These are phyloP conservation scores for Gymnocheta viridis DNA, from an alignment of 2,888 invertebrate genomes.

Conservation along the genomic window DNA sequence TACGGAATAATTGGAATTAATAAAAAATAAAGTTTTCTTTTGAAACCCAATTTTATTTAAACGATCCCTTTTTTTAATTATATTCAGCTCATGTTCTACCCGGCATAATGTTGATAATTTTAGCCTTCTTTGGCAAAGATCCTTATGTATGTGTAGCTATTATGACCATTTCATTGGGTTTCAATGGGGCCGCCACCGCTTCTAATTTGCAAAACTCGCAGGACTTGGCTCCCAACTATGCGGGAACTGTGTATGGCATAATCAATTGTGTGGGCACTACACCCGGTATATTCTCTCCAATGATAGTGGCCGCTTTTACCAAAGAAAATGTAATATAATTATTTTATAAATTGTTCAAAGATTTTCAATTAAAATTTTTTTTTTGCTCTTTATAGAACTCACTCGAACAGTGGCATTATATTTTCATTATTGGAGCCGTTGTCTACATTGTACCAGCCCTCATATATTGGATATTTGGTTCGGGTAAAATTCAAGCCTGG, in stretches of 20 bases:
- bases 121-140: constrained; percentile 86
- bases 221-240: constrained; percentile 89
- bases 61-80: constrained; percentile 71
- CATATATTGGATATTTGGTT: constrained; percentile 88
- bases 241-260: constrained; percentile 88
- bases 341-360: background rate
- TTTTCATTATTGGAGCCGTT: constrained; percentile 88
- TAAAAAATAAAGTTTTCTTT: too few species aligned
- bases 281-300: constrained; percentile 88
- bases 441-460: constrained; percentile 87
- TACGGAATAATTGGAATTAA: too few species aligned
- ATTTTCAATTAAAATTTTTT: background rate
- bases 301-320: constrained; percentile 84
- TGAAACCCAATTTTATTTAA: background rate
- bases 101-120: constrained; percentile 83
- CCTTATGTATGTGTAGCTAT: constrained; percentile 85
- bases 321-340: constrained; percentile 72
- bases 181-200: constrained; percentile 85
- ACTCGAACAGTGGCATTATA: constrained; percentile 88
- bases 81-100: constrained; percentile 84
- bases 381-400: constrained; percentile 85
- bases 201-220: constrained; percentile 86
- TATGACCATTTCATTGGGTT: constrained; percentile 87
- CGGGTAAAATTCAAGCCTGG: constrained; percentile 88
- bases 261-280: constrained; percentile 88